Conservation (phyloP, 2,888 invertebrate genomes). For the Chouioia cunea region DNA sequence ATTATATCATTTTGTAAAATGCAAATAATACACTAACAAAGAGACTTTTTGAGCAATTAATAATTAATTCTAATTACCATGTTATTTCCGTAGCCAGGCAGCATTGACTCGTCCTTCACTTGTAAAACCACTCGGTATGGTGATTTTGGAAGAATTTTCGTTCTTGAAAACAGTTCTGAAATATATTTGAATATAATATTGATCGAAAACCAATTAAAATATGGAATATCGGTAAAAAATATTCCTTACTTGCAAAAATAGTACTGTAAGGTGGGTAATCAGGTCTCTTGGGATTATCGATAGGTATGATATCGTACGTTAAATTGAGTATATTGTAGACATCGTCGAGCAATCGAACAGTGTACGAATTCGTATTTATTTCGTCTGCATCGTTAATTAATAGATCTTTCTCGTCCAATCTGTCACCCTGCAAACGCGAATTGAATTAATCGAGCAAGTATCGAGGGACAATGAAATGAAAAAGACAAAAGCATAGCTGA, state of each 20-base stretch:
- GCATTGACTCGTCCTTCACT: conserved; percentile 71
- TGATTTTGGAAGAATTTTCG: conserved; percentile 63
- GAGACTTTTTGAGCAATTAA: neutral
- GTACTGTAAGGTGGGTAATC: conserved; percentile 57
- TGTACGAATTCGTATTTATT: conserved; percentile 66
- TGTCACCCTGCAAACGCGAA: conserved; percentile 60
- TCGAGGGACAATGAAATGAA: too few species aligned
- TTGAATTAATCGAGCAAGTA: too few species aligned
- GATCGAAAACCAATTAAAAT: conserved; percentile 6
- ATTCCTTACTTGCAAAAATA: conserved; percentile 59
- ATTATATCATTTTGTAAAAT: too few species aligned
- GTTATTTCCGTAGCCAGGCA: conserved; percentile 63
- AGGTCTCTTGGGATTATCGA: conserved; percentile 58
- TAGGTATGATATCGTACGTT: conserved; percentile 60
- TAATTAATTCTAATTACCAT: conserved; percentile 63
- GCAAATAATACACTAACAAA: too few species aligned
- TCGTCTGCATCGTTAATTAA: conserved; percentile 69
- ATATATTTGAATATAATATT: conserved; percentile 1
- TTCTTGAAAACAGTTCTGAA: conserved; percentile 60
- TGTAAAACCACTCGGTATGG: conserved; percentile 71
- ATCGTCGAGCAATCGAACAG: conserved; percentile 64
- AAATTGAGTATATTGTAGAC: conserved; percentile 64
- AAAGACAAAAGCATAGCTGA: too few species aligned
- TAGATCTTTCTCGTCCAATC: conserved; percentile 63
- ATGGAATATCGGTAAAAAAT: neutral